These are phyloP conservation scores for Troilus luridus DNA, from an alignment of 2,888 invertebrate species.

Conservation along the genomic window DNA sequence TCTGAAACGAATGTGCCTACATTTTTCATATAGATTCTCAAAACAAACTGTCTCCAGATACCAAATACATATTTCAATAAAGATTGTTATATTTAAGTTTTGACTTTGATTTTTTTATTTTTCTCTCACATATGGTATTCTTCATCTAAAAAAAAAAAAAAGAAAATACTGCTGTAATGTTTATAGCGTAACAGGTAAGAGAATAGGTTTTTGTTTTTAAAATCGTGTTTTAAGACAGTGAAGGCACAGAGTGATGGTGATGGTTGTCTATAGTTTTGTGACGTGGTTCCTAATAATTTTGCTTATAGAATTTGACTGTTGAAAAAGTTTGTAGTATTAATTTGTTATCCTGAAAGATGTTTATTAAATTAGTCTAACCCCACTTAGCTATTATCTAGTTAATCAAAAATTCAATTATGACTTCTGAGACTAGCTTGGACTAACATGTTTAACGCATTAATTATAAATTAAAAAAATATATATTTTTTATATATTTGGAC, in stretches of 20 bases:
- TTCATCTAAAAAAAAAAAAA: conserved; percentile 25
- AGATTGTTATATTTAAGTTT: conserved; percentile 46
- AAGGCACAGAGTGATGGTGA: conserved; percentile 50
- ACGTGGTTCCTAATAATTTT: conserved; percentile 51
- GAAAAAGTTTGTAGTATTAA: conserved; percentile 39
- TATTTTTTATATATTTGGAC: not conserved
- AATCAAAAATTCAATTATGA: not conserved
- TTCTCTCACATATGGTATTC: conserved; percentile 4
- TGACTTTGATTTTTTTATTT: conserved; percentile 49
- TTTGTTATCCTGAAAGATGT: not conserved
- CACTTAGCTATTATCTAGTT: not conserved
- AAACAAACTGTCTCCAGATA: conserved; percentile 52
- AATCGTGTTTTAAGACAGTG: conserved; percentile 22
- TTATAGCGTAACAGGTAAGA: conserved; percentile 20
- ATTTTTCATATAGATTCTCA: conserved; percentile 51
- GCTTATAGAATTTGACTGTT: conserved; percentile 9
- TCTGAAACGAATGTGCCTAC: conserved; percentile 57
- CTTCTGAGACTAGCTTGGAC: not conserved
- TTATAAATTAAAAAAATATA: too few relatives aligned
- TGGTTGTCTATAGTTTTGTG: conserved; percentile 59
- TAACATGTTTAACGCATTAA: not conserved
- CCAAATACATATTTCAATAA: conserved; percentile 57
- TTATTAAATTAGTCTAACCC: not conserved
- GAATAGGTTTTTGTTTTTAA: conserved; percentile 28
- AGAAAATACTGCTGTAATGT: not conserved